phyloP scores from a whole-genome alignment of 1,140 invertebrate species.

The Anagrus nilaparvatae region DNA sequence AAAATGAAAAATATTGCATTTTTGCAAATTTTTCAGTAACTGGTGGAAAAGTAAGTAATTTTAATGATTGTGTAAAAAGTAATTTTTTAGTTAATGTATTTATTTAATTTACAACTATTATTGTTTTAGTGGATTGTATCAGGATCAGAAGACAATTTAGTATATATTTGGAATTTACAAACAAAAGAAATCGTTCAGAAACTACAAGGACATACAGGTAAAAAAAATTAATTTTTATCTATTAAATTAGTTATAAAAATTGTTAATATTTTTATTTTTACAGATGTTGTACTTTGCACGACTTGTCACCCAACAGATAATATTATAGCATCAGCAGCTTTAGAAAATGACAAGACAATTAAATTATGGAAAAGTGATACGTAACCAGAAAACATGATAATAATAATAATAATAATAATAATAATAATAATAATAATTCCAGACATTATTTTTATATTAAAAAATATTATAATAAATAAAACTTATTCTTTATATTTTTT shows the following conservation, averaged over 20 bases:
- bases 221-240: neutral
- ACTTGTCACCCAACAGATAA: conserved; percentile 98
- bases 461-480: too few relatives aligned
- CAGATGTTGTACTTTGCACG: conserved; percentile 94
- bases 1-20: conserved; percentile 99
- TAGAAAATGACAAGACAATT: conserved; percentile 98
- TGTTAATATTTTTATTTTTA: conserved; percentile 29
- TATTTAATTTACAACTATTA: conserved; percentile 16
- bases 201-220: conserved; percentile 88
- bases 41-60: conserved; percentile 80
- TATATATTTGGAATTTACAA: conserved; percentile 99
- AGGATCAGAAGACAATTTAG: conserved; percentile 98
- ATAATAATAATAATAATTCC: too few relatives aligned
- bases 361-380: conserved; percentile 99
- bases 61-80: neutral
- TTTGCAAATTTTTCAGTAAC: conserved; percentile 99
- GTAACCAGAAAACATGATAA: conserved; percentile 47
- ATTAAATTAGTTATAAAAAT: neutral
- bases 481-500: too few relatives aligned
- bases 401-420: too few relatives aligned
- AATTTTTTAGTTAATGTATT: neutral
- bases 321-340: conserved; percentile 95
- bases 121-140: conserved; percentile 93
- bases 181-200: conserved; percentile 99
- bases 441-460: too few relatives aligned